Evolutionary conservation across 1,140 invertebrate species (phyloP).

Genomic region (Metaphire vulgaris): DNA sequence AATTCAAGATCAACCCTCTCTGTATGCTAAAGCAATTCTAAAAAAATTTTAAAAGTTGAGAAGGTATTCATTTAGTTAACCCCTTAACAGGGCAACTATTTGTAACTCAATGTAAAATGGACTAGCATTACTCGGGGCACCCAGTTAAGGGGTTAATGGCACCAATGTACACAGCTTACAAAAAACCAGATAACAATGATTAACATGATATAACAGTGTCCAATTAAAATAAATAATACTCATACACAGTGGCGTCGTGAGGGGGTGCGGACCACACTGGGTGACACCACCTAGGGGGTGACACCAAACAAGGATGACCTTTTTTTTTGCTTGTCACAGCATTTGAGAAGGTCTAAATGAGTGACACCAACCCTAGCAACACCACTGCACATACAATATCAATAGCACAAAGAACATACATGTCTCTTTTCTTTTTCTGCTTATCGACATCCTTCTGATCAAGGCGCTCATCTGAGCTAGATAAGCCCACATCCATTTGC

Average conservation of each 20-base stretch:
- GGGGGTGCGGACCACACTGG: no score
- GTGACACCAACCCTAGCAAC: no score
- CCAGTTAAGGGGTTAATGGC: neutral
- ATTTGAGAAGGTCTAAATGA: neutral
- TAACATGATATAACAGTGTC: no score
- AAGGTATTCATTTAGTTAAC: neutral
- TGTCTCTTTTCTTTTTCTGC: slow-evolving; percentile 1
- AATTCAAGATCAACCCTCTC: neutral
- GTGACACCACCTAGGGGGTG: neutral
- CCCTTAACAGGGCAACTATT: no score
- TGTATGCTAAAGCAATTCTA: neutral
- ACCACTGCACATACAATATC: no score
- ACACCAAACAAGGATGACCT: neutral
- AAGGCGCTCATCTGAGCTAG: neutral
- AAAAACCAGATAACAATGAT: no score
- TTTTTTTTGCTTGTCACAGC: neutral
- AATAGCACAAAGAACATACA: neutral
- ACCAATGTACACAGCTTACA: no score
- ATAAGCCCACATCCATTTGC: neutral
- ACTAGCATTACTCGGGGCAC: no score
- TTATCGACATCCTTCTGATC: neutral
- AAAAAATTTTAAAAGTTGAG: neutral
- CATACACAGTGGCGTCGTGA: no score
- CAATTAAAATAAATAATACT: no score
- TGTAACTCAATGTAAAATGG: neutral